phyloP scores from a whole-genome alignment of 2,113 vertebrate genomes.

The Cnemophilus loriae region DNA sequence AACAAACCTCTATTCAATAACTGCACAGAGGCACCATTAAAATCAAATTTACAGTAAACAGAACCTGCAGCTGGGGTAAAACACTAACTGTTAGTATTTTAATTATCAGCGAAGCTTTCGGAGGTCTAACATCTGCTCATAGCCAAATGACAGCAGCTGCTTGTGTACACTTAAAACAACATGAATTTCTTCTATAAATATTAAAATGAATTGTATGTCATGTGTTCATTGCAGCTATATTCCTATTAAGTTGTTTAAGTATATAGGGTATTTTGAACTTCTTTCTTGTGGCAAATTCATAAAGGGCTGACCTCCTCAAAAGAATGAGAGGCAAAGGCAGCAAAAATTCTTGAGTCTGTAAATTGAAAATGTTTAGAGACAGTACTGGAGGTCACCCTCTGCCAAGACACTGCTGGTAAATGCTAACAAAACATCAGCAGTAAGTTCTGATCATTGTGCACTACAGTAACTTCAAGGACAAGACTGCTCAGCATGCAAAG shows the following conservation, averaged over 20 bases:
- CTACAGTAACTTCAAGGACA: slow-evolving; percentile 45
- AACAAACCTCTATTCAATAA: slow-evolving; percentile 70
- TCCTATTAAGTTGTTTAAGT: slow-evolving; percentile 17
- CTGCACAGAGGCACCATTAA: slow-evolving; percentile 76
- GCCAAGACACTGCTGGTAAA: slow-evolving; percentile 28
- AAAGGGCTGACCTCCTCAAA: slow-evolving; percentile 57
- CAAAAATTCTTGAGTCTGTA: slow-evolving; percentile 53
- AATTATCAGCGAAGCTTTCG: slow-evolving; percentile 77
- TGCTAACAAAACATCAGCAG: slow-evolving; percentile 38
- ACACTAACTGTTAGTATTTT: slow-evolving; percentile 81
- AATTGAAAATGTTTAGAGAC: slow-evolving; percentile 64
- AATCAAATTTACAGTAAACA: slow-evolving; percentile 81
- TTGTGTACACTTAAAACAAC: slow-evolving; percentile 65
- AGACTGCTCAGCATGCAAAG: neutral
- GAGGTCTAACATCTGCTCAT: slow-evolving; percentile 80
- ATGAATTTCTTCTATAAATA: slow-evolving; percentile 63
- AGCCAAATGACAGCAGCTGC: slow-evolving; percentile 77
- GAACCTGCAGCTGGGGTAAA: slow-evolving; percentile 79
- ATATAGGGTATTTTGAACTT: slow-evolving; percentile 23
- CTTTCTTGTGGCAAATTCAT: slow-evolving; percentile 21
- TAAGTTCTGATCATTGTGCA: slow-evolving; percentile 5
- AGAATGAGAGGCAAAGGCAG: slow-evolving; percentile 56
- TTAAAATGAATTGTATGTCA: slow-evolving; percentile 47
- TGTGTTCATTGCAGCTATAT: neutral
- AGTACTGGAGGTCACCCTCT: slow-evolving; percentile 54